Evolutionary conservation across 2,797 vertebrate genomes (phyloP).

Genomic region (Serranus cabrilla): DNA sequence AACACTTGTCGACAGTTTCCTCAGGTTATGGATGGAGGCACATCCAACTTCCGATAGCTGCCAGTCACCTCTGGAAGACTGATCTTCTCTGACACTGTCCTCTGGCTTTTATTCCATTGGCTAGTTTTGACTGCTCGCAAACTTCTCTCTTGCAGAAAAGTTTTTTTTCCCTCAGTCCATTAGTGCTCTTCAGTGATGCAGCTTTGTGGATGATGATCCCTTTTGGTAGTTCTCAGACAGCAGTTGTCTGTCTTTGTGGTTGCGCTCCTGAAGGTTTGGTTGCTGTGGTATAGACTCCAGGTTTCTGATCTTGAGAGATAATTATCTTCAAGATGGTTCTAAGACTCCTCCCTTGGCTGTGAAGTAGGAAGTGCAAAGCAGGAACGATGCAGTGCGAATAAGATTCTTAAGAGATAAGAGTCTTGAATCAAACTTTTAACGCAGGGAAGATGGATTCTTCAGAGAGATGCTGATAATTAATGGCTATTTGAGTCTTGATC

Average conservation of each 20-base stretch:
- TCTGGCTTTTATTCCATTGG: constrained; percentile 31
- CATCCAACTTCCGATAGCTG: neutral
- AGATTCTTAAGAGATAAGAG: neutral
- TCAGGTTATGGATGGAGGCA: neutral
- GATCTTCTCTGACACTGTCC: neutral
- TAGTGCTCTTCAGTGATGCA: constrained; percentile 2
- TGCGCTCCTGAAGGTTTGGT: constrained; percentile 3
- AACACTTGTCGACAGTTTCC: constrained; percentile 8
- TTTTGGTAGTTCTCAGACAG: neutral
- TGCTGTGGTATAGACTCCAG: constrained; percentile 1
- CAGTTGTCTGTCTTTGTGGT: neutral
- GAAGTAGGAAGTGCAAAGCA: neutral
- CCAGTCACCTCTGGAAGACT: neutral
- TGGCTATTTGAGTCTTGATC: neutral
- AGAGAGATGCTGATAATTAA: constrained; percentile 22
- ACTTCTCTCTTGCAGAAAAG: neutral
- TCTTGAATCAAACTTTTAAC: constrained; percentile 14
- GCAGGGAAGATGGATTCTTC: neutral
- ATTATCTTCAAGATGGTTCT: neutral
- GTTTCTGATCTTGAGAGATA: constrained; percentile 10
- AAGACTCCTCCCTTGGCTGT: constrained; percentile 15
- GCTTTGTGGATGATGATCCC: neutral
- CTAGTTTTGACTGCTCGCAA: neutral
- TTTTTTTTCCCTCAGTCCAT: constrained; percentile 1
- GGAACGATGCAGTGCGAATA: neutral